Percentiles rank a stretch among this genome's conserved stretches.
Evolutionary conservation across 2,888 invertebrate species (phyloP).

Genomic region (Megalurothrips usitatus): DNA sequence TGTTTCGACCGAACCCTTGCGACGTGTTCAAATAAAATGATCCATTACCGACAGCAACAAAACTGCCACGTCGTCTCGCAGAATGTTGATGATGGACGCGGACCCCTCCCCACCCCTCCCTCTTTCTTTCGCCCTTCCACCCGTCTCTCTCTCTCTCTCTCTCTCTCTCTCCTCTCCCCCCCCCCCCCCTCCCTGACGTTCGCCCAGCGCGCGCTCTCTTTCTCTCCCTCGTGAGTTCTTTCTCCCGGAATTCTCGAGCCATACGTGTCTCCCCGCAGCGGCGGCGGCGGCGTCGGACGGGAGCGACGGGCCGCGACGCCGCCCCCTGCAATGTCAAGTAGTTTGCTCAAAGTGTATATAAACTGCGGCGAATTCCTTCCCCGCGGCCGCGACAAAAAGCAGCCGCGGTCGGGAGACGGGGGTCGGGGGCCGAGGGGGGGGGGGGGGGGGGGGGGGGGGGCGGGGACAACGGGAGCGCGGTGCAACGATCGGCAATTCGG

Average conservation of each 20-base stretch:
- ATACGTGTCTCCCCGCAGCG: background rate
- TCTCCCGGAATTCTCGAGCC: background rate
- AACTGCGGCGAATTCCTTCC: slow-evolving; percentile 17
- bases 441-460: background rate
- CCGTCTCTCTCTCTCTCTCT: background rate
- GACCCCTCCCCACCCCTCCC: background rate
- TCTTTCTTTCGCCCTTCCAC: background rate
- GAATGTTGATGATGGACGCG: slow-evolving; percentile 16
- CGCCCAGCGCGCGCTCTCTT: background rate
- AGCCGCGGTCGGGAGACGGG: background rate
- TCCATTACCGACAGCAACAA: slow-evolving; percentile 23
- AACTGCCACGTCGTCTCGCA: slow-evolving; percentile 16
- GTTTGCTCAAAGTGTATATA: slow-evolving; percentile 25
- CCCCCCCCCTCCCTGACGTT: background rate
- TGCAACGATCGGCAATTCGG: too few relatives aligned
- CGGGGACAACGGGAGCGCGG: background rate
- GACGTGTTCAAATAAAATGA: slow-evolving; percentile 26
- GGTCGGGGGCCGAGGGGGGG: background rate
- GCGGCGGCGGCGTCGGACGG: background rate
- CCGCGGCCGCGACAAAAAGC: background rate
- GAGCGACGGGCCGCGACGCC: background rate
- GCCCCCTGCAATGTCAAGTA: slow-evolving; percentile 23
- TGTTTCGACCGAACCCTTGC: slow-evolving; percentile 12
- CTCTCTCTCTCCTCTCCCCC: background rate
- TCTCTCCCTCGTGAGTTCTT: slow-evolving; percentile 1